Percentiles rank a stretch among this genome's conserved stretches.
phyloP scores from a whole-genome alignment of 2,888 invertebrate species.

The Brenthis daphne region DNA sequence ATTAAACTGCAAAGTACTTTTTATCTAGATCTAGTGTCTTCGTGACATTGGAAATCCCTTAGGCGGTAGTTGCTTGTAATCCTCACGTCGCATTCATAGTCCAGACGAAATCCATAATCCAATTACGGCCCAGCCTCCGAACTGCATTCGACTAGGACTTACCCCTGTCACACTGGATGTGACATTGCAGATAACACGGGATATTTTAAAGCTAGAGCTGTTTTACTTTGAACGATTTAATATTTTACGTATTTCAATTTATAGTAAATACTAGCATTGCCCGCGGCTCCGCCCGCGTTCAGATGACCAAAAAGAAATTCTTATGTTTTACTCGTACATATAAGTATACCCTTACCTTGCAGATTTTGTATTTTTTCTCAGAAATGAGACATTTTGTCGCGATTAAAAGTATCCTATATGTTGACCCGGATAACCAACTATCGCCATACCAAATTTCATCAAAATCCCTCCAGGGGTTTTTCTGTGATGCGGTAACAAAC shows the following conservation, averaged over 20 bases:
- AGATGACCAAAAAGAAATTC: too few species aligned
- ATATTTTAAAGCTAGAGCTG: conserved; percentile 5
- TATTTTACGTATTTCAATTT: neutral
- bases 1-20: neutral
- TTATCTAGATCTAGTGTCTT: conserved; percentile 27
- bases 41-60: conserved; percentile 39
- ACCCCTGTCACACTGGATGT: conserved; percentile 41
- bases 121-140: conserved; percentile 56
- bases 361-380: too few species aligned
- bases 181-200: conserved; percentile 31
- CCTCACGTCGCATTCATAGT: conserved; percentile 69
- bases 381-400: too few species aligned
- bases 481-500: too few species aligned
- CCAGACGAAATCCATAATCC: conserved; percentile 78
- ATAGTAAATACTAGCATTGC: neutral
- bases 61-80: conserved; percentile 48
- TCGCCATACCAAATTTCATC: too few species aligned
- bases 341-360: too few species aligned
- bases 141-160: conserved; percentile 40
- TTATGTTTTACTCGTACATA: too few species aligned
- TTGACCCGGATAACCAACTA: too few species aligned
- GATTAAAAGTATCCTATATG: too few species aligned
- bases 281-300: too few species aligned
- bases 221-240: neutral
- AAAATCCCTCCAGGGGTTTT: too few species aligned